A percentile compares a stretch with the other conserved stretches of the same genome.
Evolutionary conservation across 1,140 invertebrate genomes (phyloP).

Genomic region (Leptoteleia sp.): DNA sequence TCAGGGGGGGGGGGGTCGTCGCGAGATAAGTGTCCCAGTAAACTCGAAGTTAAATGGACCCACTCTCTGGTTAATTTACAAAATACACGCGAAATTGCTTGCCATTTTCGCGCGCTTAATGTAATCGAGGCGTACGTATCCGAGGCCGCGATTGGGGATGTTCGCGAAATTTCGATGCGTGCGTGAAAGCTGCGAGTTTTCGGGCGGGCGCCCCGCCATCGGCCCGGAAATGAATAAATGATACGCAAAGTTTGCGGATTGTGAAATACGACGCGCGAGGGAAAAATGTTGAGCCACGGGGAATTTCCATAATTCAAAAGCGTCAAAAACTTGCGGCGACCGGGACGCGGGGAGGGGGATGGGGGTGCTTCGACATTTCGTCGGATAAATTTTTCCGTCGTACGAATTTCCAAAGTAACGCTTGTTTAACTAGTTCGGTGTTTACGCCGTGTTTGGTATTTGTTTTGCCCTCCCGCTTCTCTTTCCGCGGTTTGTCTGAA

Average conservation of each 20-base stretch:
- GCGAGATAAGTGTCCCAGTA: no score
- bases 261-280: slow-evolving; percentile 32
- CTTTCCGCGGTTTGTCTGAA: no score
- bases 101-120: no score
- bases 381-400: slow-evolving; percentile 28
- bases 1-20: no score
- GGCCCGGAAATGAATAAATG: slow-evolving; percentile 59
- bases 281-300: not conserved
- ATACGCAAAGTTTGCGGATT: slow-evolving; percentile 53
- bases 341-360: slow-evolving; percentile 30
- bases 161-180: no score
- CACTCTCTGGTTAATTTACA: no score
- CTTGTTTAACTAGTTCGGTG: slow-evolving; percentile 47
- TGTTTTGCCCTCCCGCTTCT: slow-evolving; percentile 34
- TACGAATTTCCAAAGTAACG: slow-evolving; percentile 49
- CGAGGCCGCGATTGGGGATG: no score
- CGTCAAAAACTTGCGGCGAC: slow-evolving; percentile 42
- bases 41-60: no score
- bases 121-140: no score
- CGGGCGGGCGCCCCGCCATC: not conserved
- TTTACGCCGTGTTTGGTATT: slow-evolving; percentile 30
- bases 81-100: no score
- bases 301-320: slow-evolving; percentile 58
- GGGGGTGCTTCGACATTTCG: slow-evolving; percentile 48
- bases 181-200: slow-evolving; percentile 25